Evolutionary conservation across 2,888 invertebrate genomes (phyloP).

Genomic region (Stenoptilia bipunctidactyla): DNA sequence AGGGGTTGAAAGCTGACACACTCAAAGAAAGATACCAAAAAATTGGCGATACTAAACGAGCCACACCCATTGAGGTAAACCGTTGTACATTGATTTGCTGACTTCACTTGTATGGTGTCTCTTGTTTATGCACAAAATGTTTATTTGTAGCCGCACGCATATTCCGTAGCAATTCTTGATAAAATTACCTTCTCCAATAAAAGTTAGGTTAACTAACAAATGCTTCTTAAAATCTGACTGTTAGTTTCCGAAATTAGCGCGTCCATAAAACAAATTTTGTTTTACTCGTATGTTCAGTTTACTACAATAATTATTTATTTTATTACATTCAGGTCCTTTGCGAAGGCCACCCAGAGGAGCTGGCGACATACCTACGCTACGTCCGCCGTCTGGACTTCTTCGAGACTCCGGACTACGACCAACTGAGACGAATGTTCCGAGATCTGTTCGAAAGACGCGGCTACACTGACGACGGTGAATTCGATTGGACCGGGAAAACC

Average conservation of each 20-base stretch:
- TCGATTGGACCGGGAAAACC: conserved; percentile 95
- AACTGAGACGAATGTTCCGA: conserved; percentile 94
- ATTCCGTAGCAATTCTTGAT: no score
- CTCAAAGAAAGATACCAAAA: conserved; percentile 99
- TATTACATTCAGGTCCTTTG: conserved; percentile 76
- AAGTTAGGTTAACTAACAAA: no score
- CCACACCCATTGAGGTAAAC: conserved; percentile 94
- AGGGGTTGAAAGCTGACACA: conserved; percentile 99
- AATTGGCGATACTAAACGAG: conserved; percentile 99
- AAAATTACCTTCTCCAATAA: no score
- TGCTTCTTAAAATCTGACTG: no score
- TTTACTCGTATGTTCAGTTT: no score
- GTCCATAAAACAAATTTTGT: no score
- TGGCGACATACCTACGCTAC: conserved; percentile 98
- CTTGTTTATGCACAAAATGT: no score
- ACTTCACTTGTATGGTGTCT: no score
- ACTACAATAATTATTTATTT: no score
- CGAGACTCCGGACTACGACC: conserved; percentile 99
- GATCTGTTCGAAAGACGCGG: conserved; percentile 91
- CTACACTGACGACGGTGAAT: conserved; percentile 91
- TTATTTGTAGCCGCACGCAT: no score
- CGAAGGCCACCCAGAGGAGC: conserved; percentile 93
- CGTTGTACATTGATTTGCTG: no score
- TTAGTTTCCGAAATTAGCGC: no score
- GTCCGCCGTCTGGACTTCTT: conserved; percentile 98